These are phyloP conservation scores for Tinea trinotella DNA, from an alignment of 2,888 invertebrate genomes.

Conservation along the genomic window DNA sequence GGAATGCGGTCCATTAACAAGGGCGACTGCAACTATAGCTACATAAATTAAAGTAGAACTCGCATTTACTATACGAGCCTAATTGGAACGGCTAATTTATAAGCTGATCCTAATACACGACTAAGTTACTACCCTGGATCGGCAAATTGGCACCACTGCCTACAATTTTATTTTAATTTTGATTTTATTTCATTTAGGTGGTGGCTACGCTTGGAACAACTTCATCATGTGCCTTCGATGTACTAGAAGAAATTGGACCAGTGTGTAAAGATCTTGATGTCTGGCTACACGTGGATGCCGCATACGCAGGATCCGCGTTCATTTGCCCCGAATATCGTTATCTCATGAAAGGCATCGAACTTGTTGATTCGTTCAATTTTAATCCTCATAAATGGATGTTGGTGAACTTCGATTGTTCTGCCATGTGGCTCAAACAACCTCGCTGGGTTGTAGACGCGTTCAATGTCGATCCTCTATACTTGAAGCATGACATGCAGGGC, in stretches of 20 bases:
- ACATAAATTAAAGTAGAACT: too few relatives aligned
- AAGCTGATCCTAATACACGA: too few relatives aligned
- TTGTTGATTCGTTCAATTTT: slow-evolving; percentile 96
- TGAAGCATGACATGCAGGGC: slow-evolving; percentile 94
- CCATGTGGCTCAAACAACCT: slow-evolving; percentile 96
- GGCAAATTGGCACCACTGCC: too few relatives aligned
- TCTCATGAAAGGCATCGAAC: slow-evolving; percentile 89
- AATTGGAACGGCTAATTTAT: too few relatives aligned
- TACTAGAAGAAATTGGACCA: slow-evolving; percentile 89
- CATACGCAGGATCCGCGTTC: slow-evolving; percentile 96
- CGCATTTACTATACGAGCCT: too few relatives aligned
- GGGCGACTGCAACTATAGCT: too few relatives aligned
- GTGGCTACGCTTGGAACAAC: slow-evolving; percentile 96
- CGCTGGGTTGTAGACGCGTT: slow-evolving; percentile 94
- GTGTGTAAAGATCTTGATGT: slow-evolving; percentile 83
- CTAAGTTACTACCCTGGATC: too few relatives aligned
- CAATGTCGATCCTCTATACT: slow-evolving; percentile 96
- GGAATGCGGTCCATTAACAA: too few relatives aligned
- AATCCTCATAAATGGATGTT: slow-evolving; percentile 99
- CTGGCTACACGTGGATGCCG: slow-evolving; percentile 98
- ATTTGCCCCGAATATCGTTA: slow-evolving; percentile 97
- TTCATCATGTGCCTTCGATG: slow-evolving; percentile 95
- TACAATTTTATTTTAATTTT: too few relatives aligned
- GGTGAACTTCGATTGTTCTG: slow-evolving; percentile 99
- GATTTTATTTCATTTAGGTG: slow-evolving; percentile 60